Base-by-base conservation (phyloP, 2,113 vertebrate species). In the Rhea americana region DNA sequence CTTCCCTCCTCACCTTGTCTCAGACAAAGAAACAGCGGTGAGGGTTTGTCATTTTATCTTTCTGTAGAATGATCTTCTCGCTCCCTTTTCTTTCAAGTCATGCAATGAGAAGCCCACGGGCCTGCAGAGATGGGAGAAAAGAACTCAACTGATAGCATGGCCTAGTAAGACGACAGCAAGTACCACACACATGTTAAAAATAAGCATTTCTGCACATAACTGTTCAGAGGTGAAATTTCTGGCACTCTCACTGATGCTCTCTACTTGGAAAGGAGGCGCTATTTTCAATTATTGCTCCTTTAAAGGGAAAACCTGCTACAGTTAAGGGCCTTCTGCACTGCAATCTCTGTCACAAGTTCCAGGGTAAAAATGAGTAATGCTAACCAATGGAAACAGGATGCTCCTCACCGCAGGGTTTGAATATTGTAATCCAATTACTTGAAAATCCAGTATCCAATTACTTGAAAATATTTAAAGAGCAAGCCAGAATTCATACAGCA, bases 191-290 rank as follows among this genome's bases (percentile, higher is more conserved):
- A 22, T 13, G 20, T 37, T 37, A 80, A 83, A 71, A 51, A 8
- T 18, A 65, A 65, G 14, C 17, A 22, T 90, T 87, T 76, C 74
- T 73, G 55, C 47, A 59, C 90, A 66, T 37, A 88, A 25, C 32
- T 30, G 47, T 88, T 73, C 43, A 28, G 92, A 75, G 56, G 79
- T n/a, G 30, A 72, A 92, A 91, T 89, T 81, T 77, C 39, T 94
- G 89, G 19, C 21, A 25, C 73, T 85, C 72, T 90, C 73, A 83
- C 59, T 58, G 74, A 28, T 25, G 13, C 50, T 67, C 16, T 19
- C 59, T 87, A 35, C 58, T 86, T 72, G 48, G 51, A 94, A 85
- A 81, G 5, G 9, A 95, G 21, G 24, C 78, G 66, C 25, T 85
- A 26, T 50, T 90, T 75, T 83, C 76, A 90, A 47, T 71, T 62